These are phyloP conservation scores for Torymus aiolomorphi DNA, from an alignment of 2,888 invertebrate genomes.

Conservation along the genomic window DNA sequence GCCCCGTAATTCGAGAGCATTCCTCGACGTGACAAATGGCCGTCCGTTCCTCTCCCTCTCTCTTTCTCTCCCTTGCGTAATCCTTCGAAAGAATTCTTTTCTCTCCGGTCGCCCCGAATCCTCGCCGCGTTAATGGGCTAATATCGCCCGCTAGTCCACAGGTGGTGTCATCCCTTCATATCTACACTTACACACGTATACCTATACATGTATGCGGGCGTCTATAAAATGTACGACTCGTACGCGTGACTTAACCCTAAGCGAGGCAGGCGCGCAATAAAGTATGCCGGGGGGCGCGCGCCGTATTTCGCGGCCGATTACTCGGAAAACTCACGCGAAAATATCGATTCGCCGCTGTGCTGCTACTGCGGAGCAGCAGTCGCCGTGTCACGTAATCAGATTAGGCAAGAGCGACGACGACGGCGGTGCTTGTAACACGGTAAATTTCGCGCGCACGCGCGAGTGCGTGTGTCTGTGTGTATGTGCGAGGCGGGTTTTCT, in stretches of 20 bases:
- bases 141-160: constrained; percentile 67
- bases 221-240: too few relatives aligned
- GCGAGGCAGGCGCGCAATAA: too few relatives aligned
- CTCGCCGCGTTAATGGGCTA: constrained; percentile 1
- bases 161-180: too few relatives aligned
- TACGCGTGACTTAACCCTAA: too few relatives aligned
- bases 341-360: constrained; percentile 67
- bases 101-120: not conserved
- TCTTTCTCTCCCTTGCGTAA: constrained; percentile 7
- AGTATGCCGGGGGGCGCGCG: constrained; percentile 58
- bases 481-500: not conserved
- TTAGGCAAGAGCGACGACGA: constrained; percentile 65
- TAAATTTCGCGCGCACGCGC: constrained; percentile 3
- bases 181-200: too few relatives aligned
- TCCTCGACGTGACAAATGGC: constrained; percentile 39
- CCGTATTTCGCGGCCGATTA: constrained; percentile 71
- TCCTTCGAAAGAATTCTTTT: constrained; percentile 19
- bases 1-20: constrained; percentile 42
- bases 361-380: not conserved
- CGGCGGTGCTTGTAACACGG: constrained; percentile 8
- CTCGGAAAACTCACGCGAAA: constrained; percentile 73
- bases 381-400: constrained; percentile 63
- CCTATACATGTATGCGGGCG: too few relatives aligned
- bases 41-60: not conserved
- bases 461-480: not conserved